Percentiles rank a stretch among this genome's conserved stretches.
phyloP scores from a whole-genome alignment of 2,888 invertebrate species.

The Aphrophora alni region DNA sequence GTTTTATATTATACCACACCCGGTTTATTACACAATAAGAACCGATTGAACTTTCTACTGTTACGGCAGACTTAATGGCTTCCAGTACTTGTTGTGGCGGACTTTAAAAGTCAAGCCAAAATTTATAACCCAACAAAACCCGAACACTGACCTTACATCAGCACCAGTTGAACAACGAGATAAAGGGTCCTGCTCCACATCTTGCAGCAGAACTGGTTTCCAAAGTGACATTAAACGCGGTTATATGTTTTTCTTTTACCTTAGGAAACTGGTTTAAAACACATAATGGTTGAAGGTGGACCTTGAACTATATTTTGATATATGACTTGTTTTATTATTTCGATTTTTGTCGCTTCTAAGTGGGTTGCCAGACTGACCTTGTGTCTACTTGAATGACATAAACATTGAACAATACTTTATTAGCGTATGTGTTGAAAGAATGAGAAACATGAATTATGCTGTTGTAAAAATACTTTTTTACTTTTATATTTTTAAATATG shows the following conservation, averaged over 20 bases:
- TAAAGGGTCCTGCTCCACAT: constrained; percentile 1
- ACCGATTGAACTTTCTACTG: neutral
- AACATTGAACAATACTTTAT: neutral
- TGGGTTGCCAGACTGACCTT: neutral
- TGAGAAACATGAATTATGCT: too few species aligned
- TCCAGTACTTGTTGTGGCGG: neutral
- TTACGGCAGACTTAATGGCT: neutral
- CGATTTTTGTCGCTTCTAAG: neutral
- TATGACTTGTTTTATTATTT: neutral
- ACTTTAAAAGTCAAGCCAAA: neutral
- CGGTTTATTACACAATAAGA: neutral
- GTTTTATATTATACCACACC: too few species aligned
- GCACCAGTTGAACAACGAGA: neutral
- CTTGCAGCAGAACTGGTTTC: neutral
- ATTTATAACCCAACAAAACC: too few species aligned
- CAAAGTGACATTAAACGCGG: neutral
- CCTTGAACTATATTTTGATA: constrained; percentile 2
- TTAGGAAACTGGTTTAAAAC: neutral
- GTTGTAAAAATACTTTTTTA: too few species aligned
- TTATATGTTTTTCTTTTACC: neutral
- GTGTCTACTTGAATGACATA: neutral
- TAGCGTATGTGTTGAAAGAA: too few species aligned
- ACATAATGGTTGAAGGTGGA: neutral
- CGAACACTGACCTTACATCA: neutral
- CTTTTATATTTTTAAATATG: too few species aligned